phyloP scores from a whole-genome alignment of 1,140 invertebrate genomes.

The Drosophila micromelanica region DNA sequence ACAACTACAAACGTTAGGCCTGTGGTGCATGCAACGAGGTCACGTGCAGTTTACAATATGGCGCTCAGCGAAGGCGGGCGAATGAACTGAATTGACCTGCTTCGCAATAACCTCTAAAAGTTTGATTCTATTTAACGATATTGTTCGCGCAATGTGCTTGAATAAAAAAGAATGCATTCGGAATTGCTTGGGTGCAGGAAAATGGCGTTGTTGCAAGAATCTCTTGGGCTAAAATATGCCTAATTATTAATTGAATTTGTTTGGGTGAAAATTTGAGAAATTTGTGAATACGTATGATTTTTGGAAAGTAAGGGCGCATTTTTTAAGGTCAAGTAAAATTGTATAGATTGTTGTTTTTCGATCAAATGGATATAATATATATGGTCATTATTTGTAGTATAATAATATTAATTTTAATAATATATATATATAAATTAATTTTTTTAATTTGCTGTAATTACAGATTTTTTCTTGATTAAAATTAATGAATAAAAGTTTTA shows the following conservation, averaged over 20 bases:
- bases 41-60: slow-evolving; percentile 77
- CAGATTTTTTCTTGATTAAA: too few relatives aligned
- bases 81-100: slow-evolving; percentile 84
- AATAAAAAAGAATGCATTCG: background rate
- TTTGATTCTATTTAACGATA: slow-evolving; percentile 34
- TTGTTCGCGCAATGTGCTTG: background rate
- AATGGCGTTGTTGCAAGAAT: background rate
- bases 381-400: too few relatives aligned
- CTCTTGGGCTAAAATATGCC: background rate
- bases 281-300: too few relatives aligned
- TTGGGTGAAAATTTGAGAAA: background rate
- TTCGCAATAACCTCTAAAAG: slow-evolving; percentile 79
- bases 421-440: too few relatives aligned
- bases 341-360: too few relatives aligned
- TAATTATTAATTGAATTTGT: background rate
- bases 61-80: slow-evolving; percentile 66
- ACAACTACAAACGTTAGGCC: slow-evolving; percentile 34
- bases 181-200: background rate
- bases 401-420: too few relatives aligned
- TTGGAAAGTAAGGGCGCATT: too few relatives aligned
- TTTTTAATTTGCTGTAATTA: too few relatives aligned
- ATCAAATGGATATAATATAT: too few relatives aligned
- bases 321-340: too few relatives aligned
- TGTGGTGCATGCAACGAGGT: slow-evolving; percentile 70
- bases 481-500: too few relatives aligned